phyloP scores from a whole-genome alignment of 1,140 invertebrate genomes.

The Drosophila parvula region DNA sequence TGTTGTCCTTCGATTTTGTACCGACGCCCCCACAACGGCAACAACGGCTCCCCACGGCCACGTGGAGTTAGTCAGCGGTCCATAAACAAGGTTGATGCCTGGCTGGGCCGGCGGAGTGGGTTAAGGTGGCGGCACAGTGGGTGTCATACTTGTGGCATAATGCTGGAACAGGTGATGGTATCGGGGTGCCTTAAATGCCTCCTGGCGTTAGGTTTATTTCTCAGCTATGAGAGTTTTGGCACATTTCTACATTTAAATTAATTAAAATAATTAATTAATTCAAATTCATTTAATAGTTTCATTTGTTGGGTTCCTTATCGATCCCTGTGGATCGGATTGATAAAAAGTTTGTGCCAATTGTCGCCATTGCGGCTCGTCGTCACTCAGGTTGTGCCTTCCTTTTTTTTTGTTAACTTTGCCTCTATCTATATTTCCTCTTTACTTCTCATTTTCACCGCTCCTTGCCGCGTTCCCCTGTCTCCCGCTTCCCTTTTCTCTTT shows the following conservation, averaged over 20 bases:
- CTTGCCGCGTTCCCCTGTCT: no score
- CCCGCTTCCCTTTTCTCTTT: background rate
- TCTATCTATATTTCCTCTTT: background rate
- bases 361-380: background rate
- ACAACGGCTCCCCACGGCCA: slow-evolving; percentile 39
- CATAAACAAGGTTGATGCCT: slow-evolving; percentile 37
- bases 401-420: background rate
- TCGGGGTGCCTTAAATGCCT: no score
- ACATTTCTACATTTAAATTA: background rate
- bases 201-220: background rate
- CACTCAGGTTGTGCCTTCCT: slow-evolving; percentile 19
- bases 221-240: no score
- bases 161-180: background rate
- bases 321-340: background rate
- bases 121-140: slow-evolving; percentile 7
- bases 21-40: slow-evolving; percentile 47
- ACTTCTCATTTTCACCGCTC: background rate
- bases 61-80: slow-evolving; percentile 43
- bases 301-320: background rate
- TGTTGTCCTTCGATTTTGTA: slow-evolving; percentile 62
- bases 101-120: background rate
- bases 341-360: slow-evolving; percentile 8
- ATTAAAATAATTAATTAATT: no score
- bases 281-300: background rate
- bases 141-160: background rate